Percentiles rank a stretch among this genome's conserved stretches.
These are phyloP conservation scores for Distichodus sexfasciatus DNA, from an alignment of 2,797 vertebrate genomes.

Conservation along the genomic window DNA sequence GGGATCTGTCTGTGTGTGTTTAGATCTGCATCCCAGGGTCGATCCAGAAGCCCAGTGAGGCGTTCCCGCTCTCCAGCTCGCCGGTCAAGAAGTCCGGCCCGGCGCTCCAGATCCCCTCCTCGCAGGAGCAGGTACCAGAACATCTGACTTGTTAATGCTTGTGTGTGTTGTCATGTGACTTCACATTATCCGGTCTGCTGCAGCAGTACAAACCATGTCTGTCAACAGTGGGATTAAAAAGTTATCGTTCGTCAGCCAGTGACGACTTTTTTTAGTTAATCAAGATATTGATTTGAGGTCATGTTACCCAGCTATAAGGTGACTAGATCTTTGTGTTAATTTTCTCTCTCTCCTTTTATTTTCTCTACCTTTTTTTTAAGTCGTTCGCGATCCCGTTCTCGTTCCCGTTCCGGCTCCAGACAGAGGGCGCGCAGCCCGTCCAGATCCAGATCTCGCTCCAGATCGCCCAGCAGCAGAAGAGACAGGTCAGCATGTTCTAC, in stretches of 20 bases:
- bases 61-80: slow-evolving; percentile 46
- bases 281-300: too few species aligned
- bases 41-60: slow-evolving; percentile 68
- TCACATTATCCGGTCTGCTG: slow-evolving; percentile 17
- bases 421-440: slow-evolving; percentile 66
- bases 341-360: neutral
- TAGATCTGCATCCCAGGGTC: slow-evolving; percentile 73
- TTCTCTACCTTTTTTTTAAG: neutral
- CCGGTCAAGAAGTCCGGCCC: slow-evolving; percentile 60
- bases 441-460: slow-evolving; percentile 72
- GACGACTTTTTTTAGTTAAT: too few species aligned
- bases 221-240: too few species aligned
- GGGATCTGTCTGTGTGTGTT: neutral
- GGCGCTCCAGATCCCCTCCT: slow-evolving; percentile 65
- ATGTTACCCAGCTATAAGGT: too few species aligned
- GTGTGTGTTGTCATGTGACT: too few species aligned
- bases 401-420: slow-evolving; percentile 65
- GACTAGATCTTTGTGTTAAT: too few species aligned
- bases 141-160: neutral
- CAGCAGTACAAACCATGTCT: too few species aligned
- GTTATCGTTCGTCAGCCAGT: too few species aligned
- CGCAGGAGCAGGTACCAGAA: slow-evolving; percentile 37
- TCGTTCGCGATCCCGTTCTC: slow-evolving; percentile 70
- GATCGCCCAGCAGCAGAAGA: slow-evolving; percentile 71
- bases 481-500: slow-evolving; percentile 65